A percentile compares a stretch with the other conserved stretches of the same genome.
Conservation (phyloP, 1,140 invertebrate species). For the Scaptomyza montana region DNA sequence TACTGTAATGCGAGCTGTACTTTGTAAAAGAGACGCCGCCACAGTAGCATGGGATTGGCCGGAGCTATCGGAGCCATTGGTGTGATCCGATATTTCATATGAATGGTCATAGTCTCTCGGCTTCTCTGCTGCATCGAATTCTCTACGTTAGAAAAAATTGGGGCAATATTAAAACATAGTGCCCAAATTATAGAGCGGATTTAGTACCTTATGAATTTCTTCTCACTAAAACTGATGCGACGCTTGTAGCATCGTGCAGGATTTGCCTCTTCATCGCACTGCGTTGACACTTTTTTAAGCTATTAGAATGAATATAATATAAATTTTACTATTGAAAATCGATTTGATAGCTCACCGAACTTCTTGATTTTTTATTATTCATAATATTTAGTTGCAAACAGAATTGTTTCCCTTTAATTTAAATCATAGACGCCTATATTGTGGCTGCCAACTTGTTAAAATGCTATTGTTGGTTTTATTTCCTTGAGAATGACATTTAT, state of each 20-base stretch:
- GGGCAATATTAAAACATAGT: not conserved
- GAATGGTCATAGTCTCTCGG: conserved; percentile 57
- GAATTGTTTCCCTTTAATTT: conserved; percentile 19
- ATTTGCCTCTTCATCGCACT: conserved; percentile 21
- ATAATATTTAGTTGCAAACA: conserved; percentile 36
- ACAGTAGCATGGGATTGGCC: conserved; percentile 20
- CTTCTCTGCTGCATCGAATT: conserved; percentile 57
- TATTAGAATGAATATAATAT: conserved; percentile 2
- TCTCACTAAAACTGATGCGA: conserved; percentile 69
- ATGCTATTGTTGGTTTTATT: not conserved
- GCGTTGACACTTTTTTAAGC: conserved; percentile 31
- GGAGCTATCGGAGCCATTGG: conserved; percentile 54
- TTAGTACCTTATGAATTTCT: conserved; percentile 59
- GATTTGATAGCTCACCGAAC: conserved; percentile 42
- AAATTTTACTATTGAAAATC: not conserved
- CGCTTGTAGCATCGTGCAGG: conserved; percentile 32
- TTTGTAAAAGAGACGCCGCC: conserved; percentile 17
- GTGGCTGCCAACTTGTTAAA: conserved; percentile 18
- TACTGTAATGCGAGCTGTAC: not conserved
- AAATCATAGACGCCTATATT: conserved; percentile 37
- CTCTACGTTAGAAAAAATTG: conserved; percentile 18
- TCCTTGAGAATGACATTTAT: not conserved
- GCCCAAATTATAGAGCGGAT: not conserved
- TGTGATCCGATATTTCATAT: conserved; percentile 62
- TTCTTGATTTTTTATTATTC: conserved; percentile 49